Conservation (phyloP, 2,797 vertebrate species). For the Melanotaenia nigrans region DNA sequence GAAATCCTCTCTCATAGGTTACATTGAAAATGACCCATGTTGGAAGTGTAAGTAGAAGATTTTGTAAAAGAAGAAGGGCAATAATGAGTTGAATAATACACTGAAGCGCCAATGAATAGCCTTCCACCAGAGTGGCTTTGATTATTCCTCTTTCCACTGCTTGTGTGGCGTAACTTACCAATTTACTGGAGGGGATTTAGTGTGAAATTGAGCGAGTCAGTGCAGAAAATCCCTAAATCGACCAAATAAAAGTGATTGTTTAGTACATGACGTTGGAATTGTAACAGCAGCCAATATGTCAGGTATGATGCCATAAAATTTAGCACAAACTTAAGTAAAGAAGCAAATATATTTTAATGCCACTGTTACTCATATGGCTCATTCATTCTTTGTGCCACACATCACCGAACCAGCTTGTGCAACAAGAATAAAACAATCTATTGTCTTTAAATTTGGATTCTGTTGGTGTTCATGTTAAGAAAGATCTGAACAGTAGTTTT, state of each 20-base stretch:
- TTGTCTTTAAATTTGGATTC: not conserved
- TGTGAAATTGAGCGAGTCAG: constrained; percentile 31
- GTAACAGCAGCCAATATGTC: constrained; percentile 13
- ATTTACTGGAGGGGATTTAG: constrained; percentile 43
- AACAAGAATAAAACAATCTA: not conserved
- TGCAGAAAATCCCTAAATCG: constrained; percentile 39
- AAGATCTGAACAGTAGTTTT: constrained; percentile 14
- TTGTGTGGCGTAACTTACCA: constrained; percentile 35
- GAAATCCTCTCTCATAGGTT: constrained; percentile 22
- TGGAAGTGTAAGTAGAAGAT: constrained; percentile 8
- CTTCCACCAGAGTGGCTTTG: constrained; percentile 1
- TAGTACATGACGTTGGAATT: constrained; percentile 24
- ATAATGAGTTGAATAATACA: constrained; percentile 9
- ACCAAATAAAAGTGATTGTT: constrained; percentile 26
- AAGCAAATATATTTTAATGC: not conserved
- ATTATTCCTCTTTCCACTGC: constrained; percentile 19
- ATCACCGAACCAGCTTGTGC: not conserved
- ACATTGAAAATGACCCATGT: constrained; percentile 1
- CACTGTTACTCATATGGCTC: not conserved
- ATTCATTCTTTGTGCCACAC: not conserved
- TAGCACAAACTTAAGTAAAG: not conserved
- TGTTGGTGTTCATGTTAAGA: constrained; percentile 1
- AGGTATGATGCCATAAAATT: constrained; percentile 1
- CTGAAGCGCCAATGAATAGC: constrained; percentile 6
- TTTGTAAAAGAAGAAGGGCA: constrained; percentile 3